These are phyloP conservation scores for Bagarius yarrelli DNA, from an alignment of 2,113 vertebrate genomes.

Conservation along the genomic window DNA sequence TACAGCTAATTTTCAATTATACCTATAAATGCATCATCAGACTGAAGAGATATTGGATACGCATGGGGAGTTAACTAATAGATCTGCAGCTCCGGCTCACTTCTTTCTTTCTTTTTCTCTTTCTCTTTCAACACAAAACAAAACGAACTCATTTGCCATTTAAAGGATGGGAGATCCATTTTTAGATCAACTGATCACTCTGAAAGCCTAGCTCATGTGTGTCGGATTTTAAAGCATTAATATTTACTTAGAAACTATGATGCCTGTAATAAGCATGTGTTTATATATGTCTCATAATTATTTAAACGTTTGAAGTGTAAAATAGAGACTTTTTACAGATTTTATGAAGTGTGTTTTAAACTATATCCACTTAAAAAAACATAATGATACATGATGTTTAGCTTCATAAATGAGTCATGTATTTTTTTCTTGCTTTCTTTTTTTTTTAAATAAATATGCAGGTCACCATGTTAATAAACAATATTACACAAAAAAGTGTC, in stretches of 20 bases:
- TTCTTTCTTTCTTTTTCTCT: slow-evolving; percentile 15
- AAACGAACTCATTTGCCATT: slow-evolving; percentile 38
- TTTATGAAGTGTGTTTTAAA: not conserved
- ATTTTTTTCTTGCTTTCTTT: not conserved
- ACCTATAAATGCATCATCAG: slow-evolving; percentile 94
- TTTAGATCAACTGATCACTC: slow-evolving; percentile 14
- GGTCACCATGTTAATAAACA: not conserved
- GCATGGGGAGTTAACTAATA: slow-evolving; percentile 78
- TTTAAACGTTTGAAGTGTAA: no score
- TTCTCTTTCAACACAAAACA: slow-evolving; percentile 10
- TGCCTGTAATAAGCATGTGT: not conserved
- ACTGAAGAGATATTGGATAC: slow-evolving; percentile 94
- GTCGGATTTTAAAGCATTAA: slow-evolving; percentile 1
- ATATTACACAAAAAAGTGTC: not conserved
- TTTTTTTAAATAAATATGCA: not conserved
- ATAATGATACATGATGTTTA: not conserved
- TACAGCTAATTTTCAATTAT: slow-evolving; percentile 99
- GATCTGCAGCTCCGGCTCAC: slow-evolving; percentile 55
- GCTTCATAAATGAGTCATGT: not conserved
- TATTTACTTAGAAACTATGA: not conserved
- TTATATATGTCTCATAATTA: no score
- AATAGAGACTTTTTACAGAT: no score
- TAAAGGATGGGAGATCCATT: slow-evolving; percentile 20
- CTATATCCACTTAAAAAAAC: not conserved
- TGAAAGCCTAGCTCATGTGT: not conserved